A percentile compares a stretch with the other conserved stretches of the same genome.
These are phyloP conservation scores for Meiosimyza decipiens DNA, from an alignment of 2,888 invertebrate genomes.

Conservation along the genomic window DNA sequence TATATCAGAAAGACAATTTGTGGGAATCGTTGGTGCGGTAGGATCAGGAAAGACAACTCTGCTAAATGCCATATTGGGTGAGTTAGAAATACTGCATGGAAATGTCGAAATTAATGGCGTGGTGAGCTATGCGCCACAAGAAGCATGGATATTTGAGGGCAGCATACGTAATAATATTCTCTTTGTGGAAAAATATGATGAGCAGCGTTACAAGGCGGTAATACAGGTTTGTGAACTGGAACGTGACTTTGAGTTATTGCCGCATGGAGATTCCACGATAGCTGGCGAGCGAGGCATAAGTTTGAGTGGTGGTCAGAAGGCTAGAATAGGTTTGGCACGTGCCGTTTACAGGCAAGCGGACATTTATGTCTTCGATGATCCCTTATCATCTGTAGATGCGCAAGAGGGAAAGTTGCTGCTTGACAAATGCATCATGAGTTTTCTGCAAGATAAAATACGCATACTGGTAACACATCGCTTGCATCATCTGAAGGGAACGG, in stretches of 20 bases:
- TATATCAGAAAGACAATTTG: conserved; percentile 54
- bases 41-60: conserved; percentile 81
- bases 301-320: conserved; percentile 81
- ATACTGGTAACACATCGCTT: conserved; percentile 79
- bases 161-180: conserved; percentile 92
- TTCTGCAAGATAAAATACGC: conserved; percentile 73
- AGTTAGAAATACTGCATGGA: conserved; percentile 74
- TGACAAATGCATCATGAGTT: conserved; percentile 74
- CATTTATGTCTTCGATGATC: conserved; percentile 82
- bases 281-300: conserved; percentile 77
- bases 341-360: conserved; percentile 80
- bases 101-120: conserved; percentile 72
- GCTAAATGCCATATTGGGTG: conserved; percentile 78
- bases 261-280: conserved; percentile 68
- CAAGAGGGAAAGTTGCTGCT: conserved; percentile 80
- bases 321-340: conserved; percentile 79
- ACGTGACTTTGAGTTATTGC: conserved; percentile 74
- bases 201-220: conserved; percentile 68
- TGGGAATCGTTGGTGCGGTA: conserved; percentile 77
- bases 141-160: conserved; percentile 83
- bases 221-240: conserved; percentile 72
- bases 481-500: conserved; percentile 71
- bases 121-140: conserved; percentile 82
- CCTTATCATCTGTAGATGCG: conserved; percentile 81
- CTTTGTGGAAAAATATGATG: conserved; percentile 80